phyloP scores from a whole-genome alignment of 1,140 invertebrate species.

The Drosophila elegans region DNA sequence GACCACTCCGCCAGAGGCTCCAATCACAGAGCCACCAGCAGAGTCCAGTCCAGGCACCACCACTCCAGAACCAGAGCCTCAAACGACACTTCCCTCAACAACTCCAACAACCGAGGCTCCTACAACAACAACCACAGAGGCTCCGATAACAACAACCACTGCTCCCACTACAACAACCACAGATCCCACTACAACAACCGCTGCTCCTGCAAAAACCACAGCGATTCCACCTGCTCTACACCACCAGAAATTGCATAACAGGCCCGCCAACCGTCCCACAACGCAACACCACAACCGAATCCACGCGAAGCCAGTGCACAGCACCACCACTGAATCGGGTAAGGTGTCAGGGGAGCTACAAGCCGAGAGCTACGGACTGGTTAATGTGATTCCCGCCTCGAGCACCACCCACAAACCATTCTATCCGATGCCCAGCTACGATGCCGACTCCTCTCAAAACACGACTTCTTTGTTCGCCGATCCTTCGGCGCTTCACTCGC shows the following conservation, averaged over 20 bases:
- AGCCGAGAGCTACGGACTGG: constrained; percentile 44
- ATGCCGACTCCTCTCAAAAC: constrained; percentile 32
- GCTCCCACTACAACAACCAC: constrained; percentile 3
- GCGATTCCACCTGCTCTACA: constrained; percentile 64
- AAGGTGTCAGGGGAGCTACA: constrained; percentile 16
- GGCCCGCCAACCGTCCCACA: constrained; percentile 30
- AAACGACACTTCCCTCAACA: constrained; percentile 48
- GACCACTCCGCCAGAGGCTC: constrained; percentile 60
- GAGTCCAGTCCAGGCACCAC: constrained; percentile 35
- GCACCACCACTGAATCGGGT: constrained; percentile 43
- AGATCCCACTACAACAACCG: constrained; percentile 8
- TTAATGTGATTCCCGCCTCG: constrained; percentile 52
- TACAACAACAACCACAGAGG: constrained; percentile 59
- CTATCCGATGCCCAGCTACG: constrained; percentile 71
- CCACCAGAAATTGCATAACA: constrained; percentile 49
- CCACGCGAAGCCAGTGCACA: constrained; percentile 58
- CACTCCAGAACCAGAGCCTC: constrained; percentile 67
- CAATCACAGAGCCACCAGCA: constrained; percentile 45
- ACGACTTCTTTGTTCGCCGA: constrained; percentile 11
- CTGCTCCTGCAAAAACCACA: constrained; percentile 63
- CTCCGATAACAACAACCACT: constrained; percentile 40
- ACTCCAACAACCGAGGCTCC: constrained; percentile 31
- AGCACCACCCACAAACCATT: constrained; percentile 51
- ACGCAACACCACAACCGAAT: constrained; percentile 48
- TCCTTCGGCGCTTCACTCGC: background rate